A percentile compares a stretch with the other conserved stretches of the same genome.
phyloP scores from a whole-genome alignment of 1,140 invertebrate genomes.

The Araneus ventricosus region DNA sequence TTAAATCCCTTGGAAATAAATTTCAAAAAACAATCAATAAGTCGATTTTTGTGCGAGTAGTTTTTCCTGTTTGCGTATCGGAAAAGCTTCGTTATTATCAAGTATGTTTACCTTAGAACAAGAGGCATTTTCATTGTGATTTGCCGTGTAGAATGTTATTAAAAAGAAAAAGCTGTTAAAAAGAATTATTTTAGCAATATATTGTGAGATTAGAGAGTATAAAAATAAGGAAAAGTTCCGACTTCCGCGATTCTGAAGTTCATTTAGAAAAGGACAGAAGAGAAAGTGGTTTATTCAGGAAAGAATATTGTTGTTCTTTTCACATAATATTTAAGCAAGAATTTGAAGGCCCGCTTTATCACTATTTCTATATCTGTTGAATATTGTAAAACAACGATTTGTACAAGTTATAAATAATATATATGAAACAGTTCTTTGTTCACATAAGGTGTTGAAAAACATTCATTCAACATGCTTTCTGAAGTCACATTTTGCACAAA shows the following conservation, averaged over 20 bases:
- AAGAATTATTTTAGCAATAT: neutral
- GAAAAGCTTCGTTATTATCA: neutral
- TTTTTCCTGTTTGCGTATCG: neutral
- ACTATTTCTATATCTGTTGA: no score
- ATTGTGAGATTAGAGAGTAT: neutral
- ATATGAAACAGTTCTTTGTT: no score
- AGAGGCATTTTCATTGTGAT: neutral
- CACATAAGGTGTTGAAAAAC: no score
- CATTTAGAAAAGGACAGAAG: neutral
- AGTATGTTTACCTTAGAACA: neutral
- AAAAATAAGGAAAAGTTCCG: neutral
- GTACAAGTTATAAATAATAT: no score
- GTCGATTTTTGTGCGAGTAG: neutral
- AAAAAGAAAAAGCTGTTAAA: neutral
- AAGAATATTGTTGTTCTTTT: no score
- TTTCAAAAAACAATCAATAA: constrained; percentile 34
- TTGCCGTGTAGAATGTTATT: neutral
- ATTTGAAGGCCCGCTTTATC: no score
- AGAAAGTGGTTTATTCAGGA: no score
- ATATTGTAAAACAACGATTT: no score
- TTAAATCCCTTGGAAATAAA: neutral
- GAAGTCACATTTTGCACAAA: no score
- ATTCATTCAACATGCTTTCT: no score
- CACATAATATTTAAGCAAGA: no score
- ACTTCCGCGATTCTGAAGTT: neutral